Percentiles rank a stretch among this genome's conserved stretches.
phyloP scores from a whole-genome alignment of 2,888 invertebrate species.

The Drosophila putrida region DNA sequence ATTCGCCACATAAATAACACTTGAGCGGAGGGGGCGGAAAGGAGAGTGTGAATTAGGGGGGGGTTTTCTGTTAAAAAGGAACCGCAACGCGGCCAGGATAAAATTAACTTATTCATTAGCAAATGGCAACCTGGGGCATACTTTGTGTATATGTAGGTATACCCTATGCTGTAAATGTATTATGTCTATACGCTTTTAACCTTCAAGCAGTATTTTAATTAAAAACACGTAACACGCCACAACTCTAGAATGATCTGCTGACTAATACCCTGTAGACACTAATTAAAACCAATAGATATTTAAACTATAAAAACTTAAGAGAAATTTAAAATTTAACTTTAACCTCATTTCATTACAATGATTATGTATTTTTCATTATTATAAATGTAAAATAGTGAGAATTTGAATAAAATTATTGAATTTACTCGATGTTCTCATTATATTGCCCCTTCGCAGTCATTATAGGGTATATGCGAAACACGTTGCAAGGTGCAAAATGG shows the following conservation, averaged over 20 bases:
- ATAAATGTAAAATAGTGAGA: too few species aligned
- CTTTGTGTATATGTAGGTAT: constrained; percentile 17
- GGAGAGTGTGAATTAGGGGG: not conserved
- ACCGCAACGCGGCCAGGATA: constrained; percentile 48
- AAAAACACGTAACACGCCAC: constrained; percentile 27
- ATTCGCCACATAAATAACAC: constrained; percentile 76
- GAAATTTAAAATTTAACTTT: too few species aligned
- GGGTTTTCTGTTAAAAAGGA: constrained; percentile 20
- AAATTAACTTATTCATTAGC: constrained; percentile 82
- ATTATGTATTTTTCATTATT: too few species aligned
- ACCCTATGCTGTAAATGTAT: constrained; percentile 18
- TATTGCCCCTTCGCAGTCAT: too few species aligned
- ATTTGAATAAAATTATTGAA: too few species aligned
- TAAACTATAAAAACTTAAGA: too few species aligned
- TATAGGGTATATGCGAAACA: constrained; percentile 2
- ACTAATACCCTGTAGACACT: not conserved
- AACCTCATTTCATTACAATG: too few species aligned
- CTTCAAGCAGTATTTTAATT: constrained; percentile 57
- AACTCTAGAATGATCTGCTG: not conserved
- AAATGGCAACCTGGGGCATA: constrained; percentile 71
- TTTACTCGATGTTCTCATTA: too few species aligned
- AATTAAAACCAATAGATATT: too few species aligned
- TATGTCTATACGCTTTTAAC: constrained; percentile 5
- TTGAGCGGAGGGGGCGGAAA: not conserved
- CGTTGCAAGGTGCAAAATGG: constrained; percentile 71